Evolutionary conservation across 2,113 vertebrate species (phyloP).

Genomic region (Ctenodactylus gundi): DNA sequence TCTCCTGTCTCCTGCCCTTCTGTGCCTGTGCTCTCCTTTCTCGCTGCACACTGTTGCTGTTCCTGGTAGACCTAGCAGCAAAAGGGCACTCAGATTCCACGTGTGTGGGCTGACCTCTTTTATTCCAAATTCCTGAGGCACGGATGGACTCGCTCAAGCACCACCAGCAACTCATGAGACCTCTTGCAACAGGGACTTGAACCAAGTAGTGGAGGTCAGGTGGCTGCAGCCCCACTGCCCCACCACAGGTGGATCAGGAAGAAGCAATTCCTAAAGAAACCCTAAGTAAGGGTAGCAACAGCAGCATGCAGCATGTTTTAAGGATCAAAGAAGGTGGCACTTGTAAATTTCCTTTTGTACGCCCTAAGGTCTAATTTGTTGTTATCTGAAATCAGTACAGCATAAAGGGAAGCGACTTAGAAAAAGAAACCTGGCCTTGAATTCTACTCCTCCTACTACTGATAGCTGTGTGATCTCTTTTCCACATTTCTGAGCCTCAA

Average conservation of each 20-base stretch:
- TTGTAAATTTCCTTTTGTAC: too few relatives aligned
- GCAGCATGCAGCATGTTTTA: background rate
- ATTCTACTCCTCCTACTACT: background rate
- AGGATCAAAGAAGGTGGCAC: background rate
- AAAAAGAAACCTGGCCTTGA: background rate
- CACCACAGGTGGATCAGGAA: background rate
- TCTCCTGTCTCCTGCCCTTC: background rate
- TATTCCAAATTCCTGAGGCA: background rate
- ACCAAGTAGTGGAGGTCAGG: background rate
- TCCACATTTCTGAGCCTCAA: background rate
- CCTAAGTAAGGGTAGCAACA: background rate
- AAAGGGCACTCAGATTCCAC: background rate
- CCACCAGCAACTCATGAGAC: too few relatives aligned
- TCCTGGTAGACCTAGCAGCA: background rate
- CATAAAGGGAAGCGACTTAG: background rate
- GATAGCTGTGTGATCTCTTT: background rate
- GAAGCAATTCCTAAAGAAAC: background rate
- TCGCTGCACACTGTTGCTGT: background rate
- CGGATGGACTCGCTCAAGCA: too few relatives aligned
- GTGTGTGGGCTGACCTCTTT: background rate
- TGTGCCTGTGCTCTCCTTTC: background rate
- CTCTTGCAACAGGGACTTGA: too few relatives aligned
- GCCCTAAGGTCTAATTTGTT: background rate
- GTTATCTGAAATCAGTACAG: background rate
- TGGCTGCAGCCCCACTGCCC: background rate